Evolutionary conservation across 2,888 invertebrate species (phyloP).

Genomic region (Erannis defoliaria): DNA sequence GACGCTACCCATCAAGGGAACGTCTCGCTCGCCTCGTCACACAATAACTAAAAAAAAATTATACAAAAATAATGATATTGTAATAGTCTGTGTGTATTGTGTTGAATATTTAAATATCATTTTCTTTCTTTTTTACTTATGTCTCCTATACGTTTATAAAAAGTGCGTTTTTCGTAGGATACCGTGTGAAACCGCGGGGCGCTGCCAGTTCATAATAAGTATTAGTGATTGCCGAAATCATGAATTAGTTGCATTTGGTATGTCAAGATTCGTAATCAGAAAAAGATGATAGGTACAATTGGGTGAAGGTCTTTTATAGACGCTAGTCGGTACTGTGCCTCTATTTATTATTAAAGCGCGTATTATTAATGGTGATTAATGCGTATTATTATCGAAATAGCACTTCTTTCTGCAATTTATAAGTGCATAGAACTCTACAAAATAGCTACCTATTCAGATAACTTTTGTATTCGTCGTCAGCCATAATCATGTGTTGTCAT

Average conservation of each 20-base stretch:
- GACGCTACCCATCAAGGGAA: too few relatives aligned
- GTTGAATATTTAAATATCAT: too few relatives aligned
- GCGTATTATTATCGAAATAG: conserved; percentile 31
- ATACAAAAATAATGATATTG: too few relatives aligned
- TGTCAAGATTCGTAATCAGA: conserved; percentile 22
- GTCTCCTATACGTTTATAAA: too few relatives aligned
- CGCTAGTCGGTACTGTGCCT: conserved; percentile 9
- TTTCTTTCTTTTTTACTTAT: too few relatives aligned
- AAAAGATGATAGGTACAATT: conserved; percentile 29
- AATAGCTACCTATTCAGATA: neutral
- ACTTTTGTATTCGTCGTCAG: neutral
- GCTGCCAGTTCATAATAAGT: too few relatives aligned
- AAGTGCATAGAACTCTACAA: conserved; percentile 13
- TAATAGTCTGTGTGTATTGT: too few relatives aligned
- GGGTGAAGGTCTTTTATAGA: conserved; percentile 28
- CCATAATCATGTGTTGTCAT: too few relatives aligned
- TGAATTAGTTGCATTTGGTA: conserved; percentile 10
- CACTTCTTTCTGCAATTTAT: conserved; percentile 24
- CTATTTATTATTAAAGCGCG: conserved; percentile 14
- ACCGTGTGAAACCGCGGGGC: too few relatives aligned
- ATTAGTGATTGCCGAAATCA: neutral
- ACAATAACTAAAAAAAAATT: too few relatives aligned
- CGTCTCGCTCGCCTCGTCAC: too few relatives aligned
- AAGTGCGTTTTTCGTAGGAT: too few relatives aligned
- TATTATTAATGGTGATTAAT: conserved; percentile 30